Evolutionary conservation across 2,113 vertebrate genomes (phyloP), one percentile per base, ranked within the genome.

Genomic region (Aviceda subcristata): DNA sequence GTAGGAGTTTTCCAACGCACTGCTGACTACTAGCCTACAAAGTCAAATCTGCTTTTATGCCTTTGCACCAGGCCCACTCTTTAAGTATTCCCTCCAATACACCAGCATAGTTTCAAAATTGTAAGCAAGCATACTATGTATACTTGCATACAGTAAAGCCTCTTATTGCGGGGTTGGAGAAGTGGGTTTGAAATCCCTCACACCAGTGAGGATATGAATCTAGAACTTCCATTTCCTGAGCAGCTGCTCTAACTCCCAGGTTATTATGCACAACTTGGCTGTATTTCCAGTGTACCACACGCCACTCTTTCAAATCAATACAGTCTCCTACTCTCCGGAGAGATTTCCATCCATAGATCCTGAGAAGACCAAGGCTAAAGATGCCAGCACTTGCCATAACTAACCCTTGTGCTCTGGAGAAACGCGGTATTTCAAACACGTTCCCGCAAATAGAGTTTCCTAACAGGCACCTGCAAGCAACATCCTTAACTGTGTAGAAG

Each of bases 141-240:
- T 34, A 46, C 26, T 46, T 27, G 11, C 32, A 73, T 29, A 38
- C 4, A 34, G 6, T 14, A 50, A 59, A 66, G 15, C 5, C 63
- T 86, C 20, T 50, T 91, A 63, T 62, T 74, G 55, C 7, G 38
- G 9, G 10, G 19, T 10, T 73, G n/a, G 36, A 86, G 30, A 64
- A 14, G 30, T 3, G 19, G 19, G 9, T 86, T 88, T 88, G 48
- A 88, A 92, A 92, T 26, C 7, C 34, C 11, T 57, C 7, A 2
- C 0, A 0, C 20, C 39, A 68, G 34, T 83, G 69, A 10, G 3
- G 27, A 41, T 75, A 43, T 11, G 8, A 63, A 75, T 68, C 56
- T 43, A 56, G 14, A 64, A 56, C 12, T 77, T 91, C 30, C 8
- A 27, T 64, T 64, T 81, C 78, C 79, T 60, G 45, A 86, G 36